Percentiles rank a stretch among this genome's conserved stretches.
phyloP scores from a whole-genome alignment of 1,140 invertebrate species.

The Megathymus violae region DNA sequence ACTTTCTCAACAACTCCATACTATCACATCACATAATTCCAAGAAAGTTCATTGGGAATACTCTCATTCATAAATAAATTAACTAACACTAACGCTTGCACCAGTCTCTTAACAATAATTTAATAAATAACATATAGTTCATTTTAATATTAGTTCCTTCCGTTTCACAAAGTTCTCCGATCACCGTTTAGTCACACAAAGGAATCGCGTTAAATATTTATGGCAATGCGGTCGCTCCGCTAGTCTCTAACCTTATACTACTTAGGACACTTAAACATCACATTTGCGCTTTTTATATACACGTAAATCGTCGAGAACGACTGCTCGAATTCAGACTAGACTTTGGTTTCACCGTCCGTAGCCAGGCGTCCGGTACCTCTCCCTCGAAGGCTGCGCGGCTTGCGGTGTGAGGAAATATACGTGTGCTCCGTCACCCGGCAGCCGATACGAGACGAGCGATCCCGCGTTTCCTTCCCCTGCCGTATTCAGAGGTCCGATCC shows the following conservation, averaged over 20 bases:
- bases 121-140: conserved; percentile 74
- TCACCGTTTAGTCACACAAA: conserved; percentile 39
- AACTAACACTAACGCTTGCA: conserved; percentile 74
- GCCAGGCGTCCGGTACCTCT: conserved; percentile 74
- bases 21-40: conserved; percentile 61
- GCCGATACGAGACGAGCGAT: conserved; percentile 87
- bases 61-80: conserved; percentile 81
- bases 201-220: conserved; percentile 70
- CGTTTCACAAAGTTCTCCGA: conserved; percentile 45
- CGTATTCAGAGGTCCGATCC: conserved; percentile 78
- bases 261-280: conserved; percentile 83
- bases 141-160: conserved; percentile 56
- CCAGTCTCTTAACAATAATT: conserved; percentile 77
- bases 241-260: conserved; percentile 78
- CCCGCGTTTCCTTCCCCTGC: conserved; percentile 80
- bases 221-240: conserved; percentile 74
- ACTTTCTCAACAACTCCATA: conserved; percentile 55
- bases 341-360: conserved; percentile 81
- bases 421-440: conserved; percentile 88
- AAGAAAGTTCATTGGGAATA: conserved; percentile 64
- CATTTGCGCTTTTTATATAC: conserved; percentile 82
- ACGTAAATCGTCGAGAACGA: conserved; percentile 55
- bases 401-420: conserved; percentile 91
- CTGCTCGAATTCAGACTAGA: conserved; percentile 74
- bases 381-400: conserved; percentile 84